Base-by-base conservation (phyloP, 1,140 invertebrate species). In the Sminthurinus signatus region DNA sequence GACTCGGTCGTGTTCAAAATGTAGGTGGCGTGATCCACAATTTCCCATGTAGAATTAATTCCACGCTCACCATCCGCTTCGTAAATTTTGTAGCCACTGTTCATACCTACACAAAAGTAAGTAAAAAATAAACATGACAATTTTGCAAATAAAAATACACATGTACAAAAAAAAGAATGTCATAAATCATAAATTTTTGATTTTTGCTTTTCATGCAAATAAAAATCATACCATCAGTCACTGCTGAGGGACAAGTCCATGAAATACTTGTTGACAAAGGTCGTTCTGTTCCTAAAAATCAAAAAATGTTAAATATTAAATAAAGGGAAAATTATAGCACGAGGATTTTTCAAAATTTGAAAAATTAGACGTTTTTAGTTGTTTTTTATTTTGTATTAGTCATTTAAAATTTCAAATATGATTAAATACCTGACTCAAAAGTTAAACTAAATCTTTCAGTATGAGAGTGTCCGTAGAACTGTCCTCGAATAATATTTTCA, bases 1-100 rank as follows among this genome's bases (percentile, higher is more conserved):
- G 89, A 88, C 75, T 82, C 78, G 0, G 86, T 89, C 1, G 92
- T 71, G 75, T 93, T 89, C 70, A 88, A 84, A 1, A 84, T 84
- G 77, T 84, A 93, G 17, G 85, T 89, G 4, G 85, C 79, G 46
- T 83, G 82, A 73, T 90, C 84, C 29, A 83, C 67, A 1, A 89
- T 81, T 70, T 78, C 78, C 86, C 68, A 70, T 1, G 64, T 70
- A 2, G 68, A 70, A 12, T 64, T 65, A 2, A 0, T 1, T 1
- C 61, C 64, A 15, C 68, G 39, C 4, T 29, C 54, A 10, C 68
- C 68, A 55, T 70, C 68, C 4, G 48, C 65, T 15, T 42, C 60
- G 43, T 50, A 70, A 3, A 67, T 48, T 50, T 65, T 67, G 54
- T 61, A 70, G 10, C 59, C 68, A 12, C 59, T 15, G 46, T 59